Conservation (phyloP, 2,888 invertebrate species). For the Drosophila cyrtoloma region DNA sequence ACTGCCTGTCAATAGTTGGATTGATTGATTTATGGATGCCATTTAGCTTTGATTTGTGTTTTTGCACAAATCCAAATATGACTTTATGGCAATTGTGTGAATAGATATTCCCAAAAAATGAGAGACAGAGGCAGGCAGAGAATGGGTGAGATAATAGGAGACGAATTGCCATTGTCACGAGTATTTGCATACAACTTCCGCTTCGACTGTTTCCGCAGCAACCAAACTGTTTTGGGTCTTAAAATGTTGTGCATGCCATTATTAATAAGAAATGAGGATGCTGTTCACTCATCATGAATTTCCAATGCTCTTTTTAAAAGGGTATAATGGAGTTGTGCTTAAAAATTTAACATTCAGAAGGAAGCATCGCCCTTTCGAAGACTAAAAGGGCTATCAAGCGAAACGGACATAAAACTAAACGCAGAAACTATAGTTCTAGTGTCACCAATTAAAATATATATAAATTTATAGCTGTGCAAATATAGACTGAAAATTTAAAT, state of each 20-base stretch:
- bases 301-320: constrained; percentile 30
- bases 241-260: constrained; percentile 33
- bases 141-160: background rate
- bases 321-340: background rate
- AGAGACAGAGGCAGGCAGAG: background rate
- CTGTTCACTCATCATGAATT: background rate
- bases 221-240: constrained; percentile 40
- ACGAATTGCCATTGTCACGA: constrained; percentile 18
- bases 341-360: background rate
- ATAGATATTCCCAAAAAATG: constrained; percentile 16
- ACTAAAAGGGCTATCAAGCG: background rate
- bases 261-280: constrained; percentile 38
- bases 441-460: background rate
- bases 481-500: background rate
- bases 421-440: too few species aligned
- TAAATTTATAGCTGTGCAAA: background rate
- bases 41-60: constrained; percentile 70
- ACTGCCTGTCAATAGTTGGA: constrained; percentile 60
- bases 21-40: constrained; percentile 80
- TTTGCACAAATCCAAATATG: constrained; percentile 48
- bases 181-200: constrained; percentile 67
- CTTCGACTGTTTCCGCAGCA: constrained; percentile 47
- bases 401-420: background rate
- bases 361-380: rapidly evolving
- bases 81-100: constrained; percentile 40